Percentiles rank a stretch among this genome's conserved stretches.
These are phyloP conservation scores for Oryzias curvinotus DNA, from an alignment of 2,113 vertebrate genomes.

Conservation along the genomic window DNA sequence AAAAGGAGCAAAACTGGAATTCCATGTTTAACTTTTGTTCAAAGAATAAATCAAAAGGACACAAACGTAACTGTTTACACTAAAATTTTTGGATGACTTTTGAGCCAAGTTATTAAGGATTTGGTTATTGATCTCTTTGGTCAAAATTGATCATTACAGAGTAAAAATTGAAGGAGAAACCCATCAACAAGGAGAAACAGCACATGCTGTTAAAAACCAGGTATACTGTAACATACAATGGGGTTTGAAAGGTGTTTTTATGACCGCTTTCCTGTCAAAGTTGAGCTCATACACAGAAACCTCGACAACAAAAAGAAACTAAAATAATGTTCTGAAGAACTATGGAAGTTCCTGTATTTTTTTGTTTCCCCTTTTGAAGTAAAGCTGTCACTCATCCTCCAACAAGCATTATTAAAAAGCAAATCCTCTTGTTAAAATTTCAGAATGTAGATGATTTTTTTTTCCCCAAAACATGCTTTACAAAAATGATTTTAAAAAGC, in stretches of 20 bases:
- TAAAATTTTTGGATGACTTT: background rate
- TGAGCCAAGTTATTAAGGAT: slow-evolving; percentile 54
- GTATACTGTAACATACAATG: slow-evolving; percentile 23
- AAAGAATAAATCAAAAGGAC: no score
- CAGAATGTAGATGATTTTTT: no score
- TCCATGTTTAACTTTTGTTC: no score
- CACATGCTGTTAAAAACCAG: slow-evolving; percentile 57
- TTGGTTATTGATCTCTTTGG: slow-evolving; percentile 40
- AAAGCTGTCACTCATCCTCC: background rate
- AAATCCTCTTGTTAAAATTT: no score
- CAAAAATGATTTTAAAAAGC: no score
- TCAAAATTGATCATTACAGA: slow-evolving; percentile 66
- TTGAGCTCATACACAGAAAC: no score
- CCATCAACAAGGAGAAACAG: slow-evolving; percentile 61
- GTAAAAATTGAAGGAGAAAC: slow-evolving; percentile 42
- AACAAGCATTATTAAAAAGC: no score
- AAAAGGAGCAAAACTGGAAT: background rate
- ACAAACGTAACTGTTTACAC: no score
- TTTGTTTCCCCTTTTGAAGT: background rate
- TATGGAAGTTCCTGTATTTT: no score
- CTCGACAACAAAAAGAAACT: no score
- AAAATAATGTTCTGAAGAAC: no score
- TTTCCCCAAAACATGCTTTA: no score
- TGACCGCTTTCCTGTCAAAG: background rate
- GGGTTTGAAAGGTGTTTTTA: slow-evolving; percentile 31